A percentile compares a stretch with the other conserved stretches of the same genome.
Conservation (phyloP, 2,797 vertebrate species). For the Cichlasoma orientale region DNA sequence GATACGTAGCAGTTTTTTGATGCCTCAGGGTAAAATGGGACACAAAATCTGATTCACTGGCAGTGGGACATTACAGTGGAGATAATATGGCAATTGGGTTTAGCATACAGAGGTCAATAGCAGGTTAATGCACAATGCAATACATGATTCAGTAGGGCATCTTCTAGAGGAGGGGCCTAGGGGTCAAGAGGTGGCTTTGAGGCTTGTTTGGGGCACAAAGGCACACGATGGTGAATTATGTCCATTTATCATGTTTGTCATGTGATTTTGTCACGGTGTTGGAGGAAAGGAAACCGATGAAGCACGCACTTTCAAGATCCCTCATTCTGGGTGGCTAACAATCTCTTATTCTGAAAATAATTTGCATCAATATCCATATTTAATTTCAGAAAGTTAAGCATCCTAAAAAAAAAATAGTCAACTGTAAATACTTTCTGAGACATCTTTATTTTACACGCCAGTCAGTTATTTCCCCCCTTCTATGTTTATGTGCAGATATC, state of each 20-base stretch:
- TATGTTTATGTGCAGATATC: conserved; percentile 22
- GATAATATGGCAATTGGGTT: conserved; percentile 74
- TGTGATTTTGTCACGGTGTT: conserved; percentile 53
- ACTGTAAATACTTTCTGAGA: conserved; percentile 17
- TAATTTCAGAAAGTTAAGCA: neutral
- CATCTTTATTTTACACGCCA: conserved; percentile 37
- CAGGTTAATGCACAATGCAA: conserved; percentile 74
- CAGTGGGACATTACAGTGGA: conserved; percentile 61
- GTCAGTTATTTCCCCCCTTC: neutral
- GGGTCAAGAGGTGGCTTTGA: conserved; percentile 44
- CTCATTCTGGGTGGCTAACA: too few species aligned
- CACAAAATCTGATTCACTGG: conserved; percentile 68
- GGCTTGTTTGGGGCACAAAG: conserved; percentile 57
- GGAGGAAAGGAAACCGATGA: neutral
- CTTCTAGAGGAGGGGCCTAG: conserved; percentile 20
- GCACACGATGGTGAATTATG: conserved; percentile 48
- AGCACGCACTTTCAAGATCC: neutral
- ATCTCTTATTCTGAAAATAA: too few species aligned
- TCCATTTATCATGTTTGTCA: conserved; percentile 64
- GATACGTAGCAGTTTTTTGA: conserved; percentile 35
- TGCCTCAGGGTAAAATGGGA: conserved; percentile 57
- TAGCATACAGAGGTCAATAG: conserved; percentile 75
- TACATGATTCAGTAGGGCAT: conserved; percentile 59
- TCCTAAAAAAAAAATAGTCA: fast-evolving
- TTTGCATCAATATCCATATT: neutral